phyloP scores from a whole-genome alignment of 2,113 vertebrate genomes.

The Micromys minutus region DNA sequence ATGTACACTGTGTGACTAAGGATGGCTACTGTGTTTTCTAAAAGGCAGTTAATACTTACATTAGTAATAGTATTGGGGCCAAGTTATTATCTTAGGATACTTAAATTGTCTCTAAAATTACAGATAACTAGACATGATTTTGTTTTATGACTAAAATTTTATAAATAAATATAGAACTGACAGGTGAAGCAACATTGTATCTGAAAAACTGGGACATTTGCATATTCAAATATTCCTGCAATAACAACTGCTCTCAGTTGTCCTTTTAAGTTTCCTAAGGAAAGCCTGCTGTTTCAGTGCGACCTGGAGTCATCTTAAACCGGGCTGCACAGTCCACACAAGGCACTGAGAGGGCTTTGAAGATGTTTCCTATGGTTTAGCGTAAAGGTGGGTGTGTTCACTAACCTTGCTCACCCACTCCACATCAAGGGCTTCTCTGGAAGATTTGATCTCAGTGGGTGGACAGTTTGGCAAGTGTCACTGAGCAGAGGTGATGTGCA shows the following conservation, averaged over 20 bases:
- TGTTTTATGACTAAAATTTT: background rate
- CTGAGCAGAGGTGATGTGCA: background rate
- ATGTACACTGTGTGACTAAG: background rate
- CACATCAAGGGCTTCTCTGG: background rate
- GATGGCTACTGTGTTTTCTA: background rate
- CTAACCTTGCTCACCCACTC: background rate
- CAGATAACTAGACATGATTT: background rate
- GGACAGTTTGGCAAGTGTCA: background rate
- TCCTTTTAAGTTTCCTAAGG: background rate
- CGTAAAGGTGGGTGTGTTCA: background rate
- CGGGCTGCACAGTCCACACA: background rate
- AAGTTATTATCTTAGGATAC: conserved; percentile 37
- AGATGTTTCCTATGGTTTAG: background rate
- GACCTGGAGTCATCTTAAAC: background rate
- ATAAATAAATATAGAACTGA: conserved; percentile 20
- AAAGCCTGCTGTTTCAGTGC: background rate
- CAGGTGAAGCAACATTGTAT: background rate
- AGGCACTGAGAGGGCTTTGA: background rate
- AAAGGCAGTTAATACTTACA: background rate
- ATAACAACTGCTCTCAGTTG: background rate
- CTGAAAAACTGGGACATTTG: too few relatives aligned
- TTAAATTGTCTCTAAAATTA: conserved; percentile 40
- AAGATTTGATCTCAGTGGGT: background rate
- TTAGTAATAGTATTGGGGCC: conserved; percentile 12
- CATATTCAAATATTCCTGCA: background rate